Evolutionary conservation across 2,113 vertebrate species (phyloP), one percentile per base, ranked within the genome.

Genomic region (Melierax canorus): DNA sequence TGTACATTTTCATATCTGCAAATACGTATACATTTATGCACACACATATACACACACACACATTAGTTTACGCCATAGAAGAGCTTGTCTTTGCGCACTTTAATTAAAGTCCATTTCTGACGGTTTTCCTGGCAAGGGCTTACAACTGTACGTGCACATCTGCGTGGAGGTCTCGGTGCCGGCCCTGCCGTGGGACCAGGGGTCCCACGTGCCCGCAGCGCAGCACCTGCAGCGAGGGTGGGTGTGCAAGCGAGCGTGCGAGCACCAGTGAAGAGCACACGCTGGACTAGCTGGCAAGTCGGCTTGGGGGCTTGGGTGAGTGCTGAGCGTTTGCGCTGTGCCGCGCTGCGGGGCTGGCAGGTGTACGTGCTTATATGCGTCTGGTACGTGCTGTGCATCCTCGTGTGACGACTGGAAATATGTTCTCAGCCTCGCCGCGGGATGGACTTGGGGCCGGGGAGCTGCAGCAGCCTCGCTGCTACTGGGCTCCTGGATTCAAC

Each of bases 181-280:
- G 5, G 34, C 14, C 26, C 38, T 76, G 41, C 34, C 4, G 0
- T 2, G 14, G 32, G 12, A 56, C 9, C 32, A 26, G n/a, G 10
- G 23, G 30, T 59, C 38, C n/a, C 55, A 51, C 0, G 0, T 9
- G 58, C 34, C 34, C n/a, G 10, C 8, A 59, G 18, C 11, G 34
- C 19, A 45, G 56, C 29, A n/a, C 14, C 21, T 56, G 36, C 29
- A 51, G 36, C 7, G 3, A 72, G 29, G 17, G 6, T 4, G 15
- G 27, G 21, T 45, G 18, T 9, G 36, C 21, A 69, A 85, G 18
- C 1, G 11, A 26, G n/a, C 2, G 1, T 7, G 10, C 5, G 6
- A 80, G 26, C 4, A 4, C 51, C 29, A 53, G 30, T 2, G 26
- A 72, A 59, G 20, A 39, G 32, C n/a, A 41, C 2, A 41, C 2